phyloP scores from a whole-genome alignment of 2,888 invertebrate genomes.

The Macaria notata region DNA sequence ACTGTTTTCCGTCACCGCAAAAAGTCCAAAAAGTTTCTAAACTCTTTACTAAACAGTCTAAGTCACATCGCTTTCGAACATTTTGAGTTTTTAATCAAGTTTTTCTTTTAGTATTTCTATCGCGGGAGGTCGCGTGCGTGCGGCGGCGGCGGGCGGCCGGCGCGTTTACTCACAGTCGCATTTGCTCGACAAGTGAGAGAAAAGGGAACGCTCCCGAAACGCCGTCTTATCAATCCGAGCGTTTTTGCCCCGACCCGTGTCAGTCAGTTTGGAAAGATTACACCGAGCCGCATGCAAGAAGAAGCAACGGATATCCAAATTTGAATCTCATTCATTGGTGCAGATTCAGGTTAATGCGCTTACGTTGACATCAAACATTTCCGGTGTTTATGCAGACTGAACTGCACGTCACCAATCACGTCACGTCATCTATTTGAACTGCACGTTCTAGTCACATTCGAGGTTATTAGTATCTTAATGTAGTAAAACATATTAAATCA shows the following conservation, averaged over 20 bases:
- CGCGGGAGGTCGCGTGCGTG: slow-evolving; percentile 25
- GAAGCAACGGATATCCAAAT: slow-evolving; percentile 32
- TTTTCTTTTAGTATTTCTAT: slow-evolving; percentile 31
- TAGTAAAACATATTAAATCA: too few species aligned
- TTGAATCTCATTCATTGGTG: slow-evolving; percentile 32
- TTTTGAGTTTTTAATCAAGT: slow-evolving; percentile 41
- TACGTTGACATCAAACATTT: slow-evolving; percentile 29
- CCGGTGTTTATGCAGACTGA: slow-evolving; percentile 25
- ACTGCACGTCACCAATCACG: background rate
- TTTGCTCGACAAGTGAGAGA: slow-evolving; percentile 57
- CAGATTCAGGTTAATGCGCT: slow-evolving; percentile 36
- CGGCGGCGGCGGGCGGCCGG: slow-evolving; percentile 37
- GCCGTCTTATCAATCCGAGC: slow-evolving; percentile 43
- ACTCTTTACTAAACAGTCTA: slow-evolving; percentile 34
- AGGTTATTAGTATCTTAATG: too few species aligned
- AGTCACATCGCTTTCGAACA: slow-evolving; percentile 53
- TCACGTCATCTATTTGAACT: slow-evolving; percentile 3
- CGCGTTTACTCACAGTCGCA: slow-evolving; percentile 54
- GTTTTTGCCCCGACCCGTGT: slow-evolving; percentile 49
- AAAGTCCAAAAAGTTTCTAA: slow-evolving; percentile 30
- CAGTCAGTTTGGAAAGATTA: slow-evolving; percentile 56
- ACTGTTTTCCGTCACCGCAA: slow-evolving; percentile 27
- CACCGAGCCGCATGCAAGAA: slow-evolving; percentile 36
- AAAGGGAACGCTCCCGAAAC: slow-evolving; percentile 50
- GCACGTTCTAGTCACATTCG: too few species aligned